Percentiles rank a stretch among this genome's conserved stretches.
Conservation (phyloP, 2,113 vertebrate species). For the Pungitius pungitius region DNA sequence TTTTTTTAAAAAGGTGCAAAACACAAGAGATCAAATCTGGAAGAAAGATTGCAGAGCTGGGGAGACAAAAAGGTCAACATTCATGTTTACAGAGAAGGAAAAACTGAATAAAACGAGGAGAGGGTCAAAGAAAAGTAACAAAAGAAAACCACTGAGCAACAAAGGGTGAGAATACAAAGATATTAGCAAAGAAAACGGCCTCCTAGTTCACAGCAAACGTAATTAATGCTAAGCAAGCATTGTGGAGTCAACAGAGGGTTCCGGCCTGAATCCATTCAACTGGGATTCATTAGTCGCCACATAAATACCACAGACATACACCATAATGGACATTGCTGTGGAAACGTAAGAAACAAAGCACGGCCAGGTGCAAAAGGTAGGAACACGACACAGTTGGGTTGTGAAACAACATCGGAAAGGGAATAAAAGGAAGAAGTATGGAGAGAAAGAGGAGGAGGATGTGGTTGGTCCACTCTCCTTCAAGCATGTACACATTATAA, state of each 20-base stretch:
- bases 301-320: not conserved
- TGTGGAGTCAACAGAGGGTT: constrained; percentile 1
- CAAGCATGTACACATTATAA: not conserved
- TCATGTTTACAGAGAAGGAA: not conserved
- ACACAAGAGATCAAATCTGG: not conserved
- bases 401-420: not conserved
- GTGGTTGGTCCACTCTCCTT: not conserved
- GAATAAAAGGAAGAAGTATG: not conserved
- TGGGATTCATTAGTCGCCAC: not conserved
- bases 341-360: not conserved
- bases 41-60: no score
- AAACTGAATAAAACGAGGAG: not conserved
- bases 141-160: not conserved
- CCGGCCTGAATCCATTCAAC: constrained; percentile 6
- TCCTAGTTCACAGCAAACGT: constrained; percentile 8
- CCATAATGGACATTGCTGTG: not conserved
- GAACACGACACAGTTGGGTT: not conserved
- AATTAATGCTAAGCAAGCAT: constrained; percentile 13
- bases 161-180: not conserved
- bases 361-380: not conserved
- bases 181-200: not conserved
- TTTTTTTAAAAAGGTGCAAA: not conserved
- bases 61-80: not conserved
- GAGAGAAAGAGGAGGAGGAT: not conserved
- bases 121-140: not conserved